Evolutionary conservation across 2,888 invertebrate species (phyloP), one percentile per base, ranked within the genome.

Genomic region (Beris morrisii): DNA sequence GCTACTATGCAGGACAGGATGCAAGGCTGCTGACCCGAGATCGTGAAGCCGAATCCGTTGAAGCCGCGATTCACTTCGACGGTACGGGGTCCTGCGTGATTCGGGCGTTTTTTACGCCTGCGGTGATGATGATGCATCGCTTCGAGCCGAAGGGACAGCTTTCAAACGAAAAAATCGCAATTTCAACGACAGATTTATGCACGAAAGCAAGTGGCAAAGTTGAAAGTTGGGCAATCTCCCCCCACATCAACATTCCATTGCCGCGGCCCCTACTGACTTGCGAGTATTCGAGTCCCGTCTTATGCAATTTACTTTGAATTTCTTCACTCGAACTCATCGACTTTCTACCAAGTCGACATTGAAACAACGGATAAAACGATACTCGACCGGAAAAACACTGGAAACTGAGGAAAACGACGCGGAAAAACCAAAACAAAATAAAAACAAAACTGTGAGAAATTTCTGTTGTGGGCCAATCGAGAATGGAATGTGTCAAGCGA

Each of bases 11-110:
- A 95, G 61, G 95, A 95, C 67, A 97, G 85, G 70, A 96, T 92
- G 78, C 97, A 97, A 0, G 97, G 97, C 76, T 95, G 91, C 79
- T 97, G 96, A 4, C 97, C 97, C 2, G 96, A 95, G 76, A 97
- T 96, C 28, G 97, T 97, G 78, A 97, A 97, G n/a, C 97, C 97
- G 78, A 95, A 97, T 7, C 97, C 97, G 74, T 91, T 92, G 68
- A 87, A 85, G 4, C 96, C 95, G 70, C 96, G 85, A 7, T 88
- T 85, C 50, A 97, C 89, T 75, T 96, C 93, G 64, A 96, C 91
- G 0, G 78, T 77, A 15, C 81, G 78, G 7, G 79, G 79, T 7
- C 86, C 86, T 75, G 85, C 86, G 72, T 85, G 84, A 22, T 85
- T 84, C n/a, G 86, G 82, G 77, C 87, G 87, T 75, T 87, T 87